phyloP scores from a whole-genome alignment of 2,113 vertebrate genomes.

The Nicator chloris region DNA sequence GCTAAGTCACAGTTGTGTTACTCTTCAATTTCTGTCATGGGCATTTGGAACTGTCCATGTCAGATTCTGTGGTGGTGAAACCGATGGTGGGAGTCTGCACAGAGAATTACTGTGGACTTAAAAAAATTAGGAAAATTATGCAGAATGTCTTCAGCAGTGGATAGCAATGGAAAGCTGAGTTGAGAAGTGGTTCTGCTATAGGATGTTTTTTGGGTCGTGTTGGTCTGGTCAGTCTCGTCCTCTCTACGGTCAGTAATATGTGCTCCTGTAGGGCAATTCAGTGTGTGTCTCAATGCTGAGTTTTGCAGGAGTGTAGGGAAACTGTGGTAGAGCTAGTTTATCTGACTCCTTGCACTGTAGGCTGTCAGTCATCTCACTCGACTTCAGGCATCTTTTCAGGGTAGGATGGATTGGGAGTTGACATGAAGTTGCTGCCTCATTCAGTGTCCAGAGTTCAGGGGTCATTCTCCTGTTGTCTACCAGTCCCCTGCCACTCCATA shows the following conservation, averaged over 20 bases:
- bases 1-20: neutral
- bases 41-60: accelerated
- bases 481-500: neutral
- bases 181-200: neutral
- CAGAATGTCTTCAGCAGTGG: neutral
- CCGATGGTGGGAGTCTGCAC: neutral
- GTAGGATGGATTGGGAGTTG: neutral
- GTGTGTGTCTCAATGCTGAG: neutral
- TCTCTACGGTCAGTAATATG: neutral
- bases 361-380: neutral
- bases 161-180: neutral
- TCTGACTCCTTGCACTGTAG: neutral
- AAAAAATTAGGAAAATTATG: neutral
- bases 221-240: neutral
- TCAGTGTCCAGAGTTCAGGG: neutral
- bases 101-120: neutral
- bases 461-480: neutral
- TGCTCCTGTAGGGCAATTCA: neutral
- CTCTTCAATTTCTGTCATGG: neutral
- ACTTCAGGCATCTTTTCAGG: neutral
- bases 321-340: neutral
- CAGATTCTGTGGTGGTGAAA: neutral
- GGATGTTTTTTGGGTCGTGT: neutral
- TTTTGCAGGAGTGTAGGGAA: neutral
- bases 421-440: neutral